Evolutionary conservation across 92 coral and sea anemone species (phyloP).

Genomic region (Porites lobata): DNA sequence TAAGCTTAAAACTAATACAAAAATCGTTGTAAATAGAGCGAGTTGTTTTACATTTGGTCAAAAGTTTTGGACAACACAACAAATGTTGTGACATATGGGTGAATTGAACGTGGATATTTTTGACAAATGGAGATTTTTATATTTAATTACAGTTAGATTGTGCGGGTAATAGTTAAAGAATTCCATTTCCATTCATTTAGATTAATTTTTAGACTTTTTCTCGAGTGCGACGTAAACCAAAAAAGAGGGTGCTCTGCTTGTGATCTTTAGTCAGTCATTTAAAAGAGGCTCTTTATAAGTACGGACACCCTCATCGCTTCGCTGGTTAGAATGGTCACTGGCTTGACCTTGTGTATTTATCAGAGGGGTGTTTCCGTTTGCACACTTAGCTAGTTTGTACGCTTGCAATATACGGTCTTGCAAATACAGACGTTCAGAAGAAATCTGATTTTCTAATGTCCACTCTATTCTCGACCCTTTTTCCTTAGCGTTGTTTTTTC

Average conservation of each 20-base stretch:
- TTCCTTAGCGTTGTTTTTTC: no score
- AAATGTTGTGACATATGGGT: not conserved
- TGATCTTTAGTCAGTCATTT: not conserved
- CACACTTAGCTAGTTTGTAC: no score
- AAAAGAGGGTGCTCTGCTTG: no score
- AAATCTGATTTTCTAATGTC: no score
- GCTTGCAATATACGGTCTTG: no score
- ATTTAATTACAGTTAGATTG: not conserved
- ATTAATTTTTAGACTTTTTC: not conserved
- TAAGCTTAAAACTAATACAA: no score
- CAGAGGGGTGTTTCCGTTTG: no score
- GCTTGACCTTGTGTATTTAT: no score
- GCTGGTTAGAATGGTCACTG: not conserved
- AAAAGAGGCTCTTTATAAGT: not conserved
- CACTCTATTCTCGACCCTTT: no score
- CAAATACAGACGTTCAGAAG: no score
- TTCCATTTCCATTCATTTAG: not conserved
- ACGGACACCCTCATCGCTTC: not conserved
- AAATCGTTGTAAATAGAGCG: not conserved
- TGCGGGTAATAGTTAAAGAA: not conserved
- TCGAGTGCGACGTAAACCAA: not conserved
- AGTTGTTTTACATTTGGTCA: not conserved
- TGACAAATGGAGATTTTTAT: not conserved
- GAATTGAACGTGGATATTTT: constrained; percentile 4
- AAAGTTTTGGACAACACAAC: not conserved